phyloP scores from a whole-genome alignment of 1,140 invertebrate species.

The Leptestheria dahalacensis region DNA sequence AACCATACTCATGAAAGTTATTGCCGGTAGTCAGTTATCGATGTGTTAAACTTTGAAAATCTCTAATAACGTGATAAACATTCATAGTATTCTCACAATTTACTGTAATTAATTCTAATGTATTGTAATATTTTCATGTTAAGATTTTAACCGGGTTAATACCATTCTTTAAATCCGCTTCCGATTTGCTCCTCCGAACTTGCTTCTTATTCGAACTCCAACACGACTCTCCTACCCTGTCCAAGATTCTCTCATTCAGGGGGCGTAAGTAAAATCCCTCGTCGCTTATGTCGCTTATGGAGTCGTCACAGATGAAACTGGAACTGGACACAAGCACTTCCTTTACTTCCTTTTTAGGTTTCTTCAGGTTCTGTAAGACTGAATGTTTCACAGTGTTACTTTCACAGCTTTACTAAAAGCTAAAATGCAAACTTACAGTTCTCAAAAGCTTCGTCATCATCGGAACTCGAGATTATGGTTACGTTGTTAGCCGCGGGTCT shows the following conservation, averaged over 20 bases:
- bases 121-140: not conserved
- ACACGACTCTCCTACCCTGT: not conserved
- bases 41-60: too few relatives aligned
- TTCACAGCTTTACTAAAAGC: not conserved
- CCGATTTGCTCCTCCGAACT: not conserved
- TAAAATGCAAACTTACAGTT: not conserved
- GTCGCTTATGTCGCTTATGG: not conserved
- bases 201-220: not conserved
- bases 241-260: not conserved
- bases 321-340: not conserved
- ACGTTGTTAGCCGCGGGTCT: not conserved
- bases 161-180: not conserved
- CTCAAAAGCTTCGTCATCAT: not conserved
- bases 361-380: not conserved
- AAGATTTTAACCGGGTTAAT: not conserved
- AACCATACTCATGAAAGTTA: too few relatives aligned
- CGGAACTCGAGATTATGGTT: not conserved
- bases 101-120: not conserved
- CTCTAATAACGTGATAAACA: too few relatives aligned
- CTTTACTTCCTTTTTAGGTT: not conserved
- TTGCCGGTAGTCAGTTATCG: too few relatives aligned
- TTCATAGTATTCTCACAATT: not conserved
- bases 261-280: not conserved
- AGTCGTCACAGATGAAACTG: not conserved
- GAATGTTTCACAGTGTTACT: not conserved